Evolutionary conservation across 2,797 vertebrate species (phyloP).

Genomic region (Pseudopleuronectes americanus): DNA sequence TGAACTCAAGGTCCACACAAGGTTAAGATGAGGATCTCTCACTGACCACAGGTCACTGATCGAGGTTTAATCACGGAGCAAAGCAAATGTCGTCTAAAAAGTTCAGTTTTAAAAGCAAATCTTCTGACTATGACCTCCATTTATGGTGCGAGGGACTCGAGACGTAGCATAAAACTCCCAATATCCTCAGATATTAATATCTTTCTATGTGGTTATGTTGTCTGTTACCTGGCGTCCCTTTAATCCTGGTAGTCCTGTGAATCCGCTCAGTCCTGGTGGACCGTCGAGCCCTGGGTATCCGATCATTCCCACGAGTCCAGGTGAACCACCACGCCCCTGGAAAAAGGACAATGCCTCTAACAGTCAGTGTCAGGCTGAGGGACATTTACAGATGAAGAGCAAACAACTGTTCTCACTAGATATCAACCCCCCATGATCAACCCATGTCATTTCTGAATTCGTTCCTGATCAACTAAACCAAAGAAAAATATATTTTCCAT

Average conservation of each 20-base stretch:
- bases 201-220: not conserved
- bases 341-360: constrained; percentile 40
- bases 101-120: too few species aligned
- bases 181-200: not conserved
- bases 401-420: not conserved
- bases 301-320: constrained; percentile 83
- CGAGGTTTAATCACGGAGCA: too few species aligned
- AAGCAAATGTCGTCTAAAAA: too few species aligned
- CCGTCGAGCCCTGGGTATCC: constrained; percentile 89
- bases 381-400: not conserved
- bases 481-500: not conserved
- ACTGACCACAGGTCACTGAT: too few species aligned
- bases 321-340: constrained; percentile 87
- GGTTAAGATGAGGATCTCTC: not conserved
- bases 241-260: constrained; percentile 86
- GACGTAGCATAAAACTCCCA: too few species aligned
- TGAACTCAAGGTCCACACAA: constrained; percentile 2
- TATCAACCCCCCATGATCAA: not conserved
- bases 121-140: too few species aligned
- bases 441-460: too few species aligned
- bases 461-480: not conserved
- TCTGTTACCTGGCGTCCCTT: constrained; percentile 79
- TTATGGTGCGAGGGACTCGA: too few species aligned
- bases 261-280: constrained; percentile 85
- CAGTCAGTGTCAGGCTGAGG: not conserved